A percentile compares a stretch with the other conserved stretches of the same genome.
phyloP scores from a whole-genome alignment of 1,140 invertebrate genomes.

The Euglossa dilemma region DNA sequence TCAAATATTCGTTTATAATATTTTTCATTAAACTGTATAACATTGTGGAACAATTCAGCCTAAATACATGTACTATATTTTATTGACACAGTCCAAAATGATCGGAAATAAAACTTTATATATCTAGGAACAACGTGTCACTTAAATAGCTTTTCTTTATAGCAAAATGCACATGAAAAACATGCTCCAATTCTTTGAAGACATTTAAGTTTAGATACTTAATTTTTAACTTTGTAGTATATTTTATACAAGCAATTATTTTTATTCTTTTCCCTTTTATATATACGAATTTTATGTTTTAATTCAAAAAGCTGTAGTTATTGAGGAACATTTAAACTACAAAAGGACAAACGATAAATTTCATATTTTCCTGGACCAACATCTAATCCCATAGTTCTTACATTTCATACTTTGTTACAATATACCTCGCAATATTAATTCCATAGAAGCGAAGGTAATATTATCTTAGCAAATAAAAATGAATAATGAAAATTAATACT shows the following conservation, averaged over 20 bases:
- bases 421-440: not conserved
- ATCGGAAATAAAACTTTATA: constrained; percentile 53
- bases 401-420: not conserved
- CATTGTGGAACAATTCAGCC: constrained; percentile 51
- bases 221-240: not conserved
- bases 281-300: not conserved
- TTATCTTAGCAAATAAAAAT: not conserved
- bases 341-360: not conserved
- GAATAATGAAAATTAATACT: not conserved
- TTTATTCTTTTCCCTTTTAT: not conserved
- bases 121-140: constrained; percentile 44
- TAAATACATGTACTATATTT: constrained; percentile 55
- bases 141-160: constrained; percentile 3
- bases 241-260: not conserved
- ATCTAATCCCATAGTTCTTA: not conserved
- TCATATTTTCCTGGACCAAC: not conserved
- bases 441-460: not conserved
- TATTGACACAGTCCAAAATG: constrained; percentile 49
- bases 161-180: not conserved
- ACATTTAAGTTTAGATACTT: not conserved
- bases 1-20: constrained; percentile 42
- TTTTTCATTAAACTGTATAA: constrained; percentile 50
- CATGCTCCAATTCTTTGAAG: not conserved
- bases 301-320: not conserved
- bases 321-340: not conserved